phyloP scores from a whole-genome alignment of 2,888 invertebrate genomes.

The Xylocampa areola region DNA sequence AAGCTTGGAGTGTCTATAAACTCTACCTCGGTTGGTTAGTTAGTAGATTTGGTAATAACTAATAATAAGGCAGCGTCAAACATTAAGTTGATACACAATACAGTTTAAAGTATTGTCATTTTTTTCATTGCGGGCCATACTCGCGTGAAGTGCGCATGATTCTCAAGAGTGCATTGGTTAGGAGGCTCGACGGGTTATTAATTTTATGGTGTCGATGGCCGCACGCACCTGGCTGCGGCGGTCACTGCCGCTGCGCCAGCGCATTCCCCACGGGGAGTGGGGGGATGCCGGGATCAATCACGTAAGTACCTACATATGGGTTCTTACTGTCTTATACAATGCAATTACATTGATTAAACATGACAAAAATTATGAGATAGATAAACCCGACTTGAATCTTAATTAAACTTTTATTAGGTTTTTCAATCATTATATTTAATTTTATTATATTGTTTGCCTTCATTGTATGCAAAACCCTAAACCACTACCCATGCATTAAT shows the following conservation, averaged over 20 bases:
- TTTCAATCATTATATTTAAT: background rate
- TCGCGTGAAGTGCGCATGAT: constrained; percentile 76
- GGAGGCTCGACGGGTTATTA: constrained; percentile 88
- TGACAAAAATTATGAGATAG: constrained; percentile 15
- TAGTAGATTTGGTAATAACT: too few species aligned
- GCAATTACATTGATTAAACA: constrained; percentile 31
- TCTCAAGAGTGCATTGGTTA: constrained; percentile 84
- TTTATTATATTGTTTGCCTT: background rate
- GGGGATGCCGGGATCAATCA: constrained; percentile 80
- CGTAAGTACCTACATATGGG: constrained; percentile 62
- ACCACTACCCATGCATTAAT: background rate
- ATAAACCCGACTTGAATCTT: constrained; percentile 14
- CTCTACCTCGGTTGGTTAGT: too few species aligned
- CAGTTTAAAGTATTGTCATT: constrained; percentile 36
- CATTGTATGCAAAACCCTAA: background rate
- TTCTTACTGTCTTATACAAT: constrained; percentile 39
- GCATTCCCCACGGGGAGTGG: constrained; percentile 60
- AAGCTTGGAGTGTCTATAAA: too few species aligned
- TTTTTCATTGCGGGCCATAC: constrained; percentile 52
- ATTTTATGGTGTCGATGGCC: constrained; percentile 90
- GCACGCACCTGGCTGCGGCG: constrained; percentile 87
- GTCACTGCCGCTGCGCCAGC: constrained; percentile 81
- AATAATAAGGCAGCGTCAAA: too few species aligned
- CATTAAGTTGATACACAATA: constrained; percentile 5
- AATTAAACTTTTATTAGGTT: constrained; percentile 10